Evolutionary conservation across 2,888 invertebrate species (phyloP).

Genomic region (Galerucella nymphaeae): DNA sequence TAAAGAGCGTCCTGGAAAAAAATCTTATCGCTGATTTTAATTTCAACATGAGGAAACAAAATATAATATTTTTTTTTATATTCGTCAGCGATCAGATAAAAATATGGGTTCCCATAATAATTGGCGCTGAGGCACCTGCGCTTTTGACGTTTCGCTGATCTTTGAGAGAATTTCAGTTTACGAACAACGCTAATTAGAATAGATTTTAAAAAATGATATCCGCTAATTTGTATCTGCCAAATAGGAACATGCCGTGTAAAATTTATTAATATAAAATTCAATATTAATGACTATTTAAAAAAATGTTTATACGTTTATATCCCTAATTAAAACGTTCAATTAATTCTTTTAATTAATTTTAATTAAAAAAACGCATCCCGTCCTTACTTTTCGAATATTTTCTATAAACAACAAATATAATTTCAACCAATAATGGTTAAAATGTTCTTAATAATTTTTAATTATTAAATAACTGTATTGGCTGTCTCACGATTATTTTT

Average conservation of each 20-base stretch:
- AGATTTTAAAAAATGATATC: slow-evolving; percentile 26
- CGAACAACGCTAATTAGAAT: slow-evolving; percentile 33
- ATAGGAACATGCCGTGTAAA: slow-evolving; percentile 25
- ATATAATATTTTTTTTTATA: slow-evolving; percentile 36
- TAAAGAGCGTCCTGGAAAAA: slow-evolving; percentile 16
- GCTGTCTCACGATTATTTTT: too few species aligned
- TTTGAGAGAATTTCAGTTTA: slow-evolving; percentile 32
- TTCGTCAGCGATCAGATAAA: slow-evolving; percentile 37
- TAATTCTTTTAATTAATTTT: background rate
- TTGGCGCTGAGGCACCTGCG: slow-evolving; percentile 44
- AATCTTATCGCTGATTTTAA: slow-evolving; percentile 40
- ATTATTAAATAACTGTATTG: too few species aligned
- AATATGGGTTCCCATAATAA: slow-evolving; percentile 33
- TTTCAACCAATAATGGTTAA: too few species aligned
- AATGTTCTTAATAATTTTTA: too few species aligned
- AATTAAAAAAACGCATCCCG: background rate
- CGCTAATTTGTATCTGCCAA: slow-evolving; percentile 35
- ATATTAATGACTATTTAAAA: slow-evolving; percentile 4
- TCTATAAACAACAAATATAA: too few species aligned
- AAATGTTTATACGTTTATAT: background rate
- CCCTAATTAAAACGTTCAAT: background rate
- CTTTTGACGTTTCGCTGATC: slow-evolving; percentile 37
- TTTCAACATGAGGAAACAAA: slow-evolving; percentile 33
- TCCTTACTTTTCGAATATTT: background rate
- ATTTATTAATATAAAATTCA: slow-evolving; percentile 17